Evolutionary conservation across 2,113 vertebrate species (phyloP), one percentile per base, ranked within the genome.

Genomic region (Galbula dea): DNA sequence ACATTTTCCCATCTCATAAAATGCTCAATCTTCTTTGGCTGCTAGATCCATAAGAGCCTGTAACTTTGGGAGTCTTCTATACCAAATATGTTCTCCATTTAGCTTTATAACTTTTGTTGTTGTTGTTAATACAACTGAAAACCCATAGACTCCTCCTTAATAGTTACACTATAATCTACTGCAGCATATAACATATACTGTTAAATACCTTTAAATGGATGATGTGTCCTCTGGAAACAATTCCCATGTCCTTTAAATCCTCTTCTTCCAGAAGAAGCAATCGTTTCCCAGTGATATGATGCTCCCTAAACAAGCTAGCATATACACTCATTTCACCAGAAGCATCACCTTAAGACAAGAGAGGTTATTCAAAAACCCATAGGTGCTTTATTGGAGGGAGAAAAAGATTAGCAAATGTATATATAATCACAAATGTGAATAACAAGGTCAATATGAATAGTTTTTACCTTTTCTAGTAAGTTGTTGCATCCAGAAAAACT

Each of bases 401-500:
- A 62, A 86, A 54, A 85, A 83, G 72, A 88, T 72, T n/a, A 86
- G 52, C 36, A 75, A 86, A 88, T 16, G 7, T 72, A 32, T 29
- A 26, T 26, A 52, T 73, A 23, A 23, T 76, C 58, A 58, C 30
- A 84, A 89, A 87, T 79, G 66, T 43, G 43, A 84, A 45, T 68
- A 66, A n/a, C 20, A 92, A 89, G 86, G 54, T 30, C 96, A 9
- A 37, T 16, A 57, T 16, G 11, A 94, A 73, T 27, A 65, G 51
- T 39, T 90, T 97, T 96, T 98, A 99, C 99, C 98, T 99, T 98
- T 98, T 79, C 97, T 98, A 96, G 98, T 98, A 95, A 99, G 98
- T 94, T 99, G 99, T 55, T 98, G 97, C 98, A 99, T 98, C 99
- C 99, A 99, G 97, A 99, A 99, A 96, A 98, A 98, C 99, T 99